Conservation (phyloP, 2,797 vertebrate species). For the Sebastes oblongus region DNA sequence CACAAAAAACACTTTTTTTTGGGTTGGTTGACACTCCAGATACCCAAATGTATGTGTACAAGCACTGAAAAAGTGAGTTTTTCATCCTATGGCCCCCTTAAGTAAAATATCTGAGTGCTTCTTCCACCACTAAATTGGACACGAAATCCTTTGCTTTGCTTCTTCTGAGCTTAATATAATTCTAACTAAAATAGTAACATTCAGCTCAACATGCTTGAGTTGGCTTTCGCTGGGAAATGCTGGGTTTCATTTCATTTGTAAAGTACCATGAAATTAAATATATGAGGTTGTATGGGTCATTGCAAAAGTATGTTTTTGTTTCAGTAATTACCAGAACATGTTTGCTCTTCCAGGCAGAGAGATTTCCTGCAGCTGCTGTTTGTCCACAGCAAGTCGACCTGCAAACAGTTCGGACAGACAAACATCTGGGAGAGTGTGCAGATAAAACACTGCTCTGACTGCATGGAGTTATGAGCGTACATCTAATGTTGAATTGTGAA, state of each 20-base stretch:
- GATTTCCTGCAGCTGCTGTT: slow-evolving; percentile 49
- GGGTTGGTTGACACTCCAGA: too few species aligned
- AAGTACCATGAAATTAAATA: slow-evolving; percentile 12
- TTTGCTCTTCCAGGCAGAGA: slow-evolving; percentile 17
- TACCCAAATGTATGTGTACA: too few species aligned
- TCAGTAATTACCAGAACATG: slow-evolving; percentile 38
- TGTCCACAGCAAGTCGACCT: slow-evolving; percentile 7
- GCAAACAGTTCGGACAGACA: not conserved
- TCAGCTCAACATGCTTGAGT: slow-evolving; percentile 30
- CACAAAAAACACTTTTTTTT: too few species aligned
- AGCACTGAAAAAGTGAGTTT: too few species aligned
- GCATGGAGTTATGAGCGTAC: not conserved
- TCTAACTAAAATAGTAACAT: slow-evolving; percentile 31
- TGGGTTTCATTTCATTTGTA: not conserved
- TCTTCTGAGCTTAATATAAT: slow-evolving; percentile 3
- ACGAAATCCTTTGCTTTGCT: not conserved
- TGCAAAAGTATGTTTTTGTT: slow-evolving; percentile 49
- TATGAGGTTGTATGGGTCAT: slow-evolving; percentile 33
- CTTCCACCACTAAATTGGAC: not conserved
- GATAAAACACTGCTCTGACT: not conserved
- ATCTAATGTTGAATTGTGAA: not conserved
- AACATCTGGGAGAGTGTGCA: not conserved
- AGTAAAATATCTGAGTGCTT: not conserved
- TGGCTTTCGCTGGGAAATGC: slow-evolving; percentile 8
- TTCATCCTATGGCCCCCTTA: too few species aligned